Evolutionary conservation across 2,797 vertebrate genomes (phyloP), one percentile per base, ranked within the genome.

Genomic region (Karalla daura): DNA sequence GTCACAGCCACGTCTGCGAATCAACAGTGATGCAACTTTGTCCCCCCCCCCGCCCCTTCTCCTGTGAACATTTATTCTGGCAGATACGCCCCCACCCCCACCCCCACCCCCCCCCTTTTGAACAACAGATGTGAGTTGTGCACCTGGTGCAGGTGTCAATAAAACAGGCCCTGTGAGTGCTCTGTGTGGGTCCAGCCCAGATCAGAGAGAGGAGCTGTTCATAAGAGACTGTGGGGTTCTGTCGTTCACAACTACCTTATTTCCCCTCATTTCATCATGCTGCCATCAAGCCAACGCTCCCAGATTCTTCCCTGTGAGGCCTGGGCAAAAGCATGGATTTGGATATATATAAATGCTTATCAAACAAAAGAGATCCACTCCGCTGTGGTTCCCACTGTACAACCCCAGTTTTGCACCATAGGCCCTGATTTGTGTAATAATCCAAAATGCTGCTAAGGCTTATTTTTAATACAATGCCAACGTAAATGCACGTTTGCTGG

Each of bases 201-300:
- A 86, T 84, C 82, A 87, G 83, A 87, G 83, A 87, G 70, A 91
- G 89, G 83, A 87, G 58, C 87, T 90, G 89, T 85, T 91, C 77
- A 89, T 74, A 91, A 92, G 92, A 93, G 90, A 93, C 86, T 92
- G 92, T 93, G 91, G 92, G 92, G 92, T 94, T 93, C 91, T 93
- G 92, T 93, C 88, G 69, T 91, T 89, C 86, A 90, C 84, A 78
- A 88, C 78, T 81, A 83, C 72, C 51, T n/a, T 71, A 78, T 87
- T 89, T 89, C 85, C 83, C 81, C 72, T 86, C 88, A 89, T 88
- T 77, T 86, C 90, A 91, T 90, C 83, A 84, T 76, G 46, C 75
- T 88, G 62, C 78, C 82, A 89, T 91, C 39, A 9, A 73, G 56
- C 74, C 72, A 65, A 67, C 60, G 63, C 45, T 28, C 36, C 40